Percentiles rank a stretch among this genome's conserved stretches.
phyloP scores from a whole-genome alignment of 2,797 vertebrate species.

The Thripadectes ignobilis region DNA sequence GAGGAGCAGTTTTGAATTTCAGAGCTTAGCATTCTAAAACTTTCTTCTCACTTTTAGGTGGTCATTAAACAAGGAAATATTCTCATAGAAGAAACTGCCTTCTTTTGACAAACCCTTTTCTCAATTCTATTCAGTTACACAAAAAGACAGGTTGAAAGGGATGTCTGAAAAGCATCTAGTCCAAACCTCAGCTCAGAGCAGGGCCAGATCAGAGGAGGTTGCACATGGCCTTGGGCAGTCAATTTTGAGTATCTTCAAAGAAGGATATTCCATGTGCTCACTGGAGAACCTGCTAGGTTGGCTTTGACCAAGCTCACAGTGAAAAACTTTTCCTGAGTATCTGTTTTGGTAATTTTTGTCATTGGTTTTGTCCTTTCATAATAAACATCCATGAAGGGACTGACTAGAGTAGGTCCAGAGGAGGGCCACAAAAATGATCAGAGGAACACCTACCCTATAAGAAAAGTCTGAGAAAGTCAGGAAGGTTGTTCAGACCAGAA shows the following conservation, averaged over 20 bases:
- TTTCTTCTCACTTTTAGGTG: neutral
- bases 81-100: neutral
- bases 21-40: neutral
- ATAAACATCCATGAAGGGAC: rapidly evolving
- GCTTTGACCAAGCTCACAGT: neutral
- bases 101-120: neutral
- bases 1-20: neutral
- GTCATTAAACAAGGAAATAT: neutral
- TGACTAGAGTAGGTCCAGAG: neutral
- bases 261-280: neutral
- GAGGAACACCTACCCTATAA: neutral
- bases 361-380: neutral
- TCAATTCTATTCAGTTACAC: neutral
- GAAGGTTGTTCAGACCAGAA: neutral
- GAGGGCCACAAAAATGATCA: neutral
- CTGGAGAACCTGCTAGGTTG: neutral
- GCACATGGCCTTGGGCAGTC: neutral
- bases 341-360: neutral
- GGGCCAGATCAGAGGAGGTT: neutral
- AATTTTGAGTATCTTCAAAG: neutral
- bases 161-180: neutral
- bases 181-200: neutral
- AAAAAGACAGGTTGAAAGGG: neutral
- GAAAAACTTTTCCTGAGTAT: neutral
- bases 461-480: neutral